Evolutionary conservation across 2,797 vertebrate species (phyloP), one percentile per base, ranked within the genome.

Genomic region (Sciaenops ocellatus): DNA sequence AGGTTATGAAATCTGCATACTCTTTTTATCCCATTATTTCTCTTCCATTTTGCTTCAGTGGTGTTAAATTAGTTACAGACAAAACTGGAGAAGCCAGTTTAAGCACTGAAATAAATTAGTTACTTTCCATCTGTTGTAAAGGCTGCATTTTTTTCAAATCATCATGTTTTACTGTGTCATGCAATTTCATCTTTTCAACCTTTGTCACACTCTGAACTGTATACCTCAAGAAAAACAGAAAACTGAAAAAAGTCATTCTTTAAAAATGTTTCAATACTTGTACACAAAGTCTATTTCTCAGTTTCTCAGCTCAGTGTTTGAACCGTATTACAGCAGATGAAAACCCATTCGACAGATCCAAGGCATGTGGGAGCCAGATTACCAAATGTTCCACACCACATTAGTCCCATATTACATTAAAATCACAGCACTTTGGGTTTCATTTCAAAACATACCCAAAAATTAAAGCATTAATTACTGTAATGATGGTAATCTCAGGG

Each of bases 381-480:
- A 91, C 81, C 79, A 87, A 91, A 92, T 90, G 91, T 85, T 91
- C 90, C 90, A 79, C 86, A 90, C 79, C 87, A 89, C 82, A 92
- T 93, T 92, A 93, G 89, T 90, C 86, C 87, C 86, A 91, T 89
- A 88, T 91, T 91, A 93, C 85, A 90, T 86, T 86, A 90, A 94
- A 88, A 92, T 86, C 82, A 84, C 86, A 80, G 80, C 85, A 90
- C 89, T 92, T 89, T 88, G 91, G 84, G 86, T 89, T 82, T 85
- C 87, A 89, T 94, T 93, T 93, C 89, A 91, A 94, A 94, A 92
- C 77, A 92, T 82, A 90, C 77, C 84, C 88, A 85, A 90, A 91
- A 93, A 92, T 93, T 92, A 92, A 92, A 92, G 90, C 90, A 92
- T 92, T 92, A 93, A 94, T 94, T 92, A 94, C 83, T 93, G 90